Percentiles rank a stretch among this genome's conserved stretches.
Conservation (phyloP, 2,113 vertebrate genomes). For the Lamprologus tigripictilis region DNA sequence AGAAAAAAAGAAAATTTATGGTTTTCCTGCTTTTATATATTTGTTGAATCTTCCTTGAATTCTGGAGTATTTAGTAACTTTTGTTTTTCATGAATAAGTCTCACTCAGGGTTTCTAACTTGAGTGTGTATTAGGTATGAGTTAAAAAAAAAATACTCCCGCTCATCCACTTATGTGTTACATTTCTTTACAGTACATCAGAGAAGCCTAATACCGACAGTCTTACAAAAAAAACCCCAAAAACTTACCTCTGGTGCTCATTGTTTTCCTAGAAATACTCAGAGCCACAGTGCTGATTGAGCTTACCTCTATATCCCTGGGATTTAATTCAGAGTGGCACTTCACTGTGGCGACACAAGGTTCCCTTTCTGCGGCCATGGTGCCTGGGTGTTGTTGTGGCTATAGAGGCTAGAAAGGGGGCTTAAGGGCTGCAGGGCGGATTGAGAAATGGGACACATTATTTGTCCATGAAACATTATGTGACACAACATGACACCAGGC, state of each 20-base stretch:
- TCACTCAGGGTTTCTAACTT: neutral
- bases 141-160: neutral
- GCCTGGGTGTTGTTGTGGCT: constrained; percentile 28
- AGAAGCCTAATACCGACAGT: neutral
- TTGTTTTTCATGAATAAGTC: neutral
- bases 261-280: neutral
- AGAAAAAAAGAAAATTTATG: rapidly evolving
- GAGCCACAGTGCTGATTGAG: neutral
- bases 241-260: neutral
- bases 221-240: rapidly evolving
- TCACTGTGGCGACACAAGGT: constrained; percentile 27
- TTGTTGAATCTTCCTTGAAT: neutral
- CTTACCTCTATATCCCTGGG: constrained; percentile 25
- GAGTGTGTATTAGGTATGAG: neutral
- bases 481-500: constrained; percentile 59
- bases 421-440: constrained; percentile 48
- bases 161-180: neutral
- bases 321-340: constrained; percentile 54
- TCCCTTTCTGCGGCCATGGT: constrained; percentile 15
- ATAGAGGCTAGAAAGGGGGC: constrained; percentile 29
- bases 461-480: constrained; percentile 68
- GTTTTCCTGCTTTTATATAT: neutral
- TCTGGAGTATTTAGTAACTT: neutral
- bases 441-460: constrained; percentile 60
- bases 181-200: neutral